Percentiles rank a stretch among this genome's conserved stretches.
These are phyloP conservation scores for Lycia hirtaria DNA, from an alignment of 2,888 invertebrate species.

Conservation along the genomic window DNA sequence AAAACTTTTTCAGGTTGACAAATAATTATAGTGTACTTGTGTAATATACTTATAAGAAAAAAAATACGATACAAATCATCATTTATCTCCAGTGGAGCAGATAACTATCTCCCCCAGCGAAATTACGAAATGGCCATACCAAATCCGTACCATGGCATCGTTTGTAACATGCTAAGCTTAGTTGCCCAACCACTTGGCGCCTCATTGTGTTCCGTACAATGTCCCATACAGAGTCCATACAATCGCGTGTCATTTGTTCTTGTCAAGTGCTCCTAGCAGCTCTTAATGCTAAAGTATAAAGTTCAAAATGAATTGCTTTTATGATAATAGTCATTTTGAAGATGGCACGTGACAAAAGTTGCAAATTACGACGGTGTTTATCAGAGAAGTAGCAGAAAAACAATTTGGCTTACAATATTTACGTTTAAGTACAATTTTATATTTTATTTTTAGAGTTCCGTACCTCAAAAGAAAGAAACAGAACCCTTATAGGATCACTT, in stretches of 20 bases:
- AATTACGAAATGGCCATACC: constrained; percentile 27
- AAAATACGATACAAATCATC: constrained; percentile 13
- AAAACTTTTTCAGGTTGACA: too few species aligned
- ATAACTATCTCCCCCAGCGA: constrained; percentile 12
- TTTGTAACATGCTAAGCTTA: constrained; percentile 23
- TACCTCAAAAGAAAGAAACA: too few species aligned
- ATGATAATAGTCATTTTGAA: constrained; percentile 16
- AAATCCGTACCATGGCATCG: constrained; percentile 25
- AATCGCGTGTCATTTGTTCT: constrained; percentile 25
- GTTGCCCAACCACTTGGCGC: constrained; percentile 41
- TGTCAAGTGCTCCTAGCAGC: constrained; percentile 27
- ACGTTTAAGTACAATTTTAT: too few species aligned
- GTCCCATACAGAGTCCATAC: constrained; percentile 24
- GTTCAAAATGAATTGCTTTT: constrained; percentile 26
- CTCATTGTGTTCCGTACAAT: constrained; percentile 39
- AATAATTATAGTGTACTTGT: too few species aligned
- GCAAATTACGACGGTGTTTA: constrained; percentile 31
- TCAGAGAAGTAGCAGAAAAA: neutral
- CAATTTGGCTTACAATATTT: neutral
- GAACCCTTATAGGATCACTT: too few species aligned
- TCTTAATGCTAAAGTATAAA: constrained; percentile 30
- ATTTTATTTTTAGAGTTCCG: too few species aligned
- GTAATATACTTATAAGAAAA: too few species aligned
- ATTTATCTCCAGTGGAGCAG: constrained; percentile 11
- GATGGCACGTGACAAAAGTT: constrained; percentile 33